Base-by-base conservation (phyloP, 2,113 vertebrate genomes). In the Rhineura floridana region DNA sequence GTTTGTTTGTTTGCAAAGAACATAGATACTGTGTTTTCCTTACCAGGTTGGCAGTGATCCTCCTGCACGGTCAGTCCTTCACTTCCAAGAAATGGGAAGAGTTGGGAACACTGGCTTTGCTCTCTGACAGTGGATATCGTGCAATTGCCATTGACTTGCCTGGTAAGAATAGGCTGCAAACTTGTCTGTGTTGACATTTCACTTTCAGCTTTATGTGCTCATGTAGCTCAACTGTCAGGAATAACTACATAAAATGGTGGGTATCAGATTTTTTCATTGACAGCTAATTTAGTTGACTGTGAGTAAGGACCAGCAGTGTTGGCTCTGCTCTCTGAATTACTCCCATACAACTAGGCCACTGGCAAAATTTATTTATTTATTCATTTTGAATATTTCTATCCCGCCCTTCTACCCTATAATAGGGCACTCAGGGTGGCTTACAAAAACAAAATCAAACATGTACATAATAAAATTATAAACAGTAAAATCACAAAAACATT, bases 61-160 rank as follows among this genome's bases (percentile, higher is more conserved):
- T 99, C 87, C 96, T 99, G 62, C 98, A 99, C 0, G 99, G 99
- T 39, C 98, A 98, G 91, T 98, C 98, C 0, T 99, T 99, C 95
- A 98, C 96, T 78, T 99, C 99, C 13, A 97, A 96, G 94, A 99
- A 97, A 0, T 99, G 99, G 99, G 98, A 99, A 89, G 96, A 97
- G 83, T 93, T 99, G 80, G 98, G 98, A 28, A 99, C 98, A 0
- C 97, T 99, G 95, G 94, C 97, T 0, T 93, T 99, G n/a, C 96
- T 99, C 6, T 97, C 98, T 0, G 94, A 94, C 28, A 97, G 97
- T 83, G 98, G 98, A 78, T 98, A 98, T 93, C 97, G 98, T 52
- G 97, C 97, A 0, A 91, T 99, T 1, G 98, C 99, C 0, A 95
- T 99, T 93, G 99, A 99, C 91, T 96, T 99, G 89, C 99, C 99